Conservation (phyloP, 1,140 invertebrate genomes). For the Acromyrmex charruanus region DNA sequence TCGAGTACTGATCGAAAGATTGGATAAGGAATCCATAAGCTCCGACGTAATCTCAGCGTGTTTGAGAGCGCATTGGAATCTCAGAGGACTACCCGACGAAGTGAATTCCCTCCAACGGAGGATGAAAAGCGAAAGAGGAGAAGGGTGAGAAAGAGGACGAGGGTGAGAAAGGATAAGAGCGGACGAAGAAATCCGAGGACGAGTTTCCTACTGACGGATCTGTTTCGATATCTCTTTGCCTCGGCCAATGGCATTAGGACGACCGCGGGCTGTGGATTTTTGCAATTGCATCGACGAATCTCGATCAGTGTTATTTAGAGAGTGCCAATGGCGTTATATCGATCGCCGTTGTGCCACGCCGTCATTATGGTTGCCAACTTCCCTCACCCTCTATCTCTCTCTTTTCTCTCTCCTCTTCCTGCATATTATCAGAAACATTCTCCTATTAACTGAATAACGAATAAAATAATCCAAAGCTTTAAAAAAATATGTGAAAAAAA, state of each 20-base stretch:
- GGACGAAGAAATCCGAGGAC: conserved; percentile 50
- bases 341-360: conserved; percentile 13
- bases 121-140: conserved; percentile 51
- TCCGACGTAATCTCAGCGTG: conserved; percentile 78
- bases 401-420: not conserved
- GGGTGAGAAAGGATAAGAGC: conserved; percentile 49
- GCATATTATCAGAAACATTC: conserved; percentile 24
- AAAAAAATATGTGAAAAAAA: not conserved
- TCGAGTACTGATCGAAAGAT: conserved; percentile 77
- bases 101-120: conserved; percentile 77
- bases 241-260: conserved; percentile 47
- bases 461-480: conserved; percentile 19
- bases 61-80: conserved; percentile 73
- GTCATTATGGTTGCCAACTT: conserved; percentile 26
- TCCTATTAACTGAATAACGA: not conserved
- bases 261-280: conserved; percentile 56
- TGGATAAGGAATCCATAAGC: conserved; percentile 83
- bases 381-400: no score
- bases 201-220: conserved; percentile 49
- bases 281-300: conserved; percentile 59
- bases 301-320: conserved; percentile 57
- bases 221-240: conserved; percentile 53
- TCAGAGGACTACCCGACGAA: conserved; percentile 75
- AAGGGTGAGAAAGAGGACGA: not conserved
- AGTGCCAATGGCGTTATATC: conserved; percentile 45